A percentile compares a stretch with the other conserved stretches of the same genome.
Conservation (phyloP, 2,113 vertebrate species). For the Myanophis thanlyinensis region DNA sequence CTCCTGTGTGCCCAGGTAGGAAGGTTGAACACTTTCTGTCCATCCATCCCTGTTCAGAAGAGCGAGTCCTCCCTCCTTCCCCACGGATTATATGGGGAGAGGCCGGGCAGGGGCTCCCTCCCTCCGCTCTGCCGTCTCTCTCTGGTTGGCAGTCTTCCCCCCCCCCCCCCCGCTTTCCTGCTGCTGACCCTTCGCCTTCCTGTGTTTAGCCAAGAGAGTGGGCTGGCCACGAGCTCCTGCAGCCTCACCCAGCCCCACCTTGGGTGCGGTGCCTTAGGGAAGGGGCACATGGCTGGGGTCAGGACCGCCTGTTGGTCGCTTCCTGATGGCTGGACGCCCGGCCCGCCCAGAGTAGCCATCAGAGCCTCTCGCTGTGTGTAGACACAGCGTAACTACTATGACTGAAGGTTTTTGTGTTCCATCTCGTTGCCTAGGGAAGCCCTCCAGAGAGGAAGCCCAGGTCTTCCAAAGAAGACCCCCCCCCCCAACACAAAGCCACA, state of each 20-base stretch:
- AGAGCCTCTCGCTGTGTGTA: neutral
- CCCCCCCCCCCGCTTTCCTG: neutral
- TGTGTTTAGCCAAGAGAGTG: slow-evolving; percentile 10
- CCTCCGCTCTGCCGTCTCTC: neutral
- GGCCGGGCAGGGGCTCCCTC: neutral
- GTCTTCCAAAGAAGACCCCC: neutral
- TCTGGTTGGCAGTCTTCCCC: neutral
- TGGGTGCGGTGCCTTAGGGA: neutral
- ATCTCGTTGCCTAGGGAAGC: neutral
- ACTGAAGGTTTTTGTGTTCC: neutral
- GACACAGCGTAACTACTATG: neutral
- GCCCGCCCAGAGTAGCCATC: neutral
- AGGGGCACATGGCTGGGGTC: neutral
- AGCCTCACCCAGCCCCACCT: neutral
- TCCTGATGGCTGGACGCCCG: neutral
- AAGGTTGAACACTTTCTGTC: neutral
- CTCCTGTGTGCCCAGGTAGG: neutral
- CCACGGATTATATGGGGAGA: neutral
- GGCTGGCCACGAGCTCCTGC: neutral
- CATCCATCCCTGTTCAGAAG: neutral
- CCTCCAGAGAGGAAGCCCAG: neutral
- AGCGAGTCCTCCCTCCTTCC: neutral
- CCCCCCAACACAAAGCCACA: too few species aligned
- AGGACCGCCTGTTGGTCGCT: neutral
- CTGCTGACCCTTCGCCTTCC: slow-evolving; percentile 2